Evolutionary conservation across 2,888 invertebrate species (phyloP).

Genomic region (Harpalus rubripes): DNA sequence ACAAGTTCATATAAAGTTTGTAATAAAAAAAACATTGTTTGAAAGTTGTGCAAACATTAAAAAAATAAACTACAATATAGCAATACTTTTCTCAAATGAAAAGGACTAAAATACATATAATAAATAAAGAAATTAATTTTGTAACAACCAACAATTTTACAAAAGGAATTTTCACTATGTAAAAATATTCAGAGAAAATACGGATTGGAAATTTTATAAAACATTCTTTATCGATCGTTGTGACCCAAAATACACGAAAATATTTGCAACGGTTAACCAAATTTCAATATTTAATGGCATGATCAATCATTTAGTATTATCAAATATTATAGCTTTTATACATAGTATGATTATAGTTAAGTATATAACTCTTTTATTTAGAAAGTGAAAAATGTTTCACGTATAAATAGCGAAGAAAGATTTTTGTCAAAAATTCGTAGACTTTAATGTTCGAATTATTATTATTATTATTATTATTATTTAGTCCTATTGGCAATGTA

Average conservation of each 20-base stretch:
- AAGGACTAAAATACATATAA: too few relatives aligned
- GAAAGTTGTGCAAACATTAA: too few relatives aligned
- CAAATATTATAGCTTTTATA: constrained; percentile 1
- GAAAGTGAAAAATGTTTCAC: neutral
- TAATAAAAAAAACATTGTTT: too few relatives aligned
- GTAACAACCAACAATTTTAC: neutral
- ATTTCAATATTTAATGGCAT: neutral
- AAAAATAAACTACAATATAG: too few relatives aligned
- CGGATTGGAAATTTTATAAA: constrained; percentile 30
- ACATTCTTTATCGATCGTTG: constrained; percentile 48
- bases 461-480: too few relatives aligned
- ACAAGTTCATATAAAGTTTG: too few relatives aligned
- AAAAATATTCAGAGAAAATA: constrained; percentile 29
- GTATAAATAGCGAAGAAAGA: too few relatives aligned
- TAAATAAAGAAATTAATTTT: too few relatives aligned
- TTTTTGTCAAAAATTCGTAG: too few relatives aligned
- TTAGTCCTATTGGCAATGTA: too few relatives aligned
- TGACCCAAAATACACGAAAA: neutral
- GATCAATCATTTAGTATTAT: neutral
- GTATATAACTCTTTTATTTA: neutral
- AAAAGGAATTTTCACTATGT: constrained; percentile 34
- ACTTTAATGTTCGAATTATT: too few relatives aligned
- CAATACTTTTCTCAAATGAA: too few relatives aligned
- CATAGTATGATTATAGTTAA: neutral
- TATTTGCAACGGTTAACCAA: neutral